A percentile compares a stretch with the other conserved stretches of the same genome.
Conservation (phyloP, 2,113 vertebrate species). For the Chaenocephalus aceratus region DNA sequence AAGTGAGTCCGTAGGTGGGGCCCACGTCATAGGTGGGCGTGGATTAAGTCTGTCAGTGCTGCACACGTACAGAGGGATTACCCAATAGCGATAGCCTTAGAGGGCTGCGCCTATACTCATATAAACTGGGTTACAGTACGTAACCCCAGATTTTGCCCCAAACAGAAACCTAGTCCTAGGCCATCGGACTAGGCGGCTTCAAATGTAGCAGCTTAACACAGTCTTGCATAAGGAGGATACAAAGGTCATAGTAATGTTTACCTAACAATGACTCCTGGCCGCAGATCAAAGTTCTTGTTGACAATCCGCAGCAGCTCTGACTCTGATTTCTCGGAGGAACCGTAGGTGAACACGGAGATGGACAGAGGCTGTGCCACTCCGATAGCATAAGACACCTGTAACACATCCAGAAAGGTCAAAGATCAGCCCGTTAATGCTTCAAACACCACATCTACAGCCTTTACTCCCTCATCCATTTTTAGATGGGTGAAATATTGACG, state of each 20-base stretch:
- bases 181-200: background rate
- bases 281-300: slow-evolving; percentile 95
- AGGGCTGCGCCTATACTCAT: too few species aligned
- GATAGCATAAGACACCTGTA: slow-evolving; percentile 95
- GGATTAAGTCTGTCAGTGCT: too few species aligned
- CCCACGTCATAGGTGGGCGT: too few species aligned
- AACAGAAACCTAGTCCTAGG: background rate
- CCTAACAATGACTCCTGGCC: slow-evolving; percentile 97
- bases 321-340: slow-evolving; percentile 91
- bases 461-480: background rate
- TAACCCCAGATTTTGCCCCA: too few species aligned
- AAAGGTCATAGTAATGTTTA: slow-evolving; percentile 64
- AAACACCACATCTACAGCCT: background rate
- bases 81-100: too few species aligned
- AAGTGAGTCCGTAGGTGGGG: too few species aligned
- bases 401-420: background rate
- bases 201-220: background rate
- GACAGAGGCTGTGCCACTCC: slow-evolving; percentile 93
- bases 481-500: background rate
- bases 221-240: background rate
- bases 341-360: slow-evolving; percentile 95
- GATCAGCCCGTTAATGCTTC: background rate
- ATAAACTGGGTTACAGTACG: too few species aligned
- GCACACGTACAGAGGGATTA: too few species aligned
- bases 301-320: slow-evolving; percentile 92